Base-by-base conservation (phyloP, 2,888 invertebrate species). In the Leucoma salicis region DNA sequence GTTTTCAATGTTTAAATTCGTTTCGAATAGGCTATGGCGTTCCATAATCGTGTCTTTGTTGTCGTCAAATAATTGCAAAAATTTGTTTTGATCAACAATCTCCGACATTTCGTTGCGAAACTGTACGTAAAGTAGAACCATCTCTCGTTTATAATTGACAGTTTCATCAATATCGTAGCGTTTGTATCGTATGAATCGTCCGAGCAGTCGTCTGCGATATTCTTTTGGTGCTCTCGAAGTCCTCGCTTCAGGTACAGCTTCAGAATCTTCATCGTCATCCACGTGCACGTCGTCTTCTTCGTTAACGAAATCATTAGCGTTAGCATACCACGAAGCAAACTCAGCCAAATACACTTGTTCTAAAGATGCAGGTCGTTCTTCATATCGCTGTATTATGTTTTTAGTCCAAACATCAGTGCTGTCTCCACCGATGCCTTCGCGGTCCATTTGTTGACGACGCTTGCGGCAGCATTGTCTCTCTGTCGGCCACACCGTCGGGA, bases 401-500 rank as follows among this genome's bases (percentile, higher is more conserved):
- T 67, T 55, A 46, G 49, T 65, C 62, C 61, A 70, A 0, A 67
- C 50, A 33, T 69, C 55, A n/a, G 68, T 68, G 28, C 56, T 56
- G 53, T 68, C 46, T 31, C 14, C 63, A 2, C 18, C 57, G 16
- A 66, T 35, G 1, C 48, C 50, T 58, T 65, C 61, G 50, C 56
- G 52, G n/a, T 66, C 63, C 57, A 67, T 25, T 60, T 65, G 54
- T 57, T 57, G 14, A 7, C 51, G 53, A 57, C 49, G 31, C n/a
- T 42, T 70, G 46, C 63, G 57, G 35, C 46, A 46, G 4, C 57
- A 35, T 52, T 57, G 70, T 36, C 82, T 62, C 49, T 83, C 79
- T 29, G 57, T 35, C 0, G 82, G 80, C 74, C 71, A 76, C 12
- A 70, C 49, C 18, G 76, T 79, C 24, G 73, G 66, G 3, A 79